A percentile compares a stretch with the other conserved stretches of the same genome.
Conservation (phyloP, 1,140 invertebrate genomes). For the Teleogryllus occipitalis region DNA sequence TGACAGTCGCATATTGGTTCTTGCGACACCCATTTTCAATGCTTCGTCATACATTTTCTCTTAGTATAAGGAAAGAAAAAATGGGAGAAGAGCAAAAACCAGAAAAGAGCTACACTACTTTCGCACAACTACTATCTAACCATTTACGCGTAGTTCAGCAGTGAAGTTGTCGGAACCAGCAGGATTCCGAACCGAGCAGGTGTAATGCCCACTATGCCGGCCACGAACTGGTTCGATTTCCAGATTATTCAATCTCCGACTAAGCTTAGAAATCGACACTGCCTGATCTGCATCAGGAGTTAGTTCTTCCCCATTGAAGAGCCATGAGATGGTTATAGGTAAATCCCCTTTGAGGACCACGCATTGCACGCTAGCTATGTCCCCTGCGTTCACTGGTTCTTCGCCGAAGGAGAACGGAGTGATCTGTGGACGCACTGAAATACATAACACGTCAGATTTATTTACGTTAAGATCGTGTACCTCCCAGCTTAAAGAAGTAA, state of each 20-base stretch:
- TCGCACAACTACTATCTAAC: slow-evolving; percentile 34
- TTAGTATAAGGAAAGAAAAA: no score
- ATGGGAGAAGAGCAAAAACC: no score
- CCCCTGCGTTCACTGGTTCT: slow-evolving; percentile 41
- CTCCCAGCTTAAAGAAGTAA: no score
- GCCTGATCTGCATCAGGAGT: slow-evolving; percentile 7
- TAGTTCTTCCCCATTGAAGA: slow-evolving; percentile 50
- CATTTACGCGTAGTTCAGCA: slow-evolving; percentile 63
- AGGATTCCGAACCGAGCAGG: slow-evolving; percentile 43
- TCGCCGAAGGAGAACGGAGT: slow-evolving; percentile 44
- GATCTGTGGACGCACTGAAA: slow-evolving; percentile 42
- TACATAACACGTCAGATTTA: neutral
- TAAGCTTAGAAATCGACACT: slow-evolving; percentile 32
- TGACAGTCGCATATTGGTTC: no score
- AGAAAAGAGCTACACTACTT: no score
- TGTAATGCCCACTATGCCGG: slow-evolving; percentile 27
- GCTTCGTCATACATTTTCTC: no score
- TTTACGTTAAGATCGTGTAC: neutral
- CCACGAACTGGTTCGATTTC: slow-evolving; percentile 33
- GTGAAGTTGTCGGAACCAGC: slow-evolving; percentile 61
- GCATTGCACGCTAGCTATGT: slow-evolving; percentile 46
- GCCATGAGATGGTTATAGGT: slow-evolving; percentile 59
- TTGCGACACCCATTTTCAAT: no score
- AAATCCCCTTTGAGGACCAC: slow-evolving; percentile 59
- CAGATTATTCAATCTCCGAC: slow-evolving; percentile 33